Evolutionary conservation across 2,888 invertebrate genomes (phyloP), one percentile per base, ranked within the genome.

Genomic region (Lamproptera curius): DNA sequence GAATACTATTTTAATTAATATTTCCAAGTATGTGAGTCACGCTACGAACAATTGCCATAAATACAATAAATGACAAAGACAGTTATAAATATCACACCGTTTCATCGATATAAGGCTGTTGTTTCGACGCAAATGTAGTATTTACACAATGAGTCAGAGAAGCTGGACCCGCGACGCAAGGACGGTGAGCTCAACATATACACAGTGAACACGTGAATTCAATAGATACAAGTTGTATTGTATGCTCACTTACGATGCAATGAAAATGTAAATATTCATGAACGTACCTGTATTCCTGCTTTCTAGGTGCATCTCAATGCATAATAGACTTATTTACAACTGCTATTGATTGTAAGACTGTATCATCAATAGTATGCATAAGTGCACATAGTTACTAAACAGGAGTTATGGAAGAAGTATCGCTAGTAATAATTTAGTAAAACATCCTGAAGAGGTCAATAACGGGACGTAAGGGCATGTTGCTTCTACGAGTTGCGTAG

Each of bases 81-180:
- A 14, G 31, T 39, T 4, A 17, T 16, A 35, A 34, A 35, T 35
- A 17, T 26, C 11, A 13, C 42, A 14, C 5, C 11, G 14, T 20
- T 37, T 47, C 8, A n/a, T 33, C 23, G 15, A 8, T 42, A 33
- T 9, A 76, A 80, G 76, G 74, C 70, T 76, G 73, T 73, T 70
- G 79, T 81, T 72, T 85, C 82, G 68, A 80, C 84, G 68, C 73
- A 63, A 62, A 69, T 72, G 73, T 52, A 59, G 54, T 66, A 73
- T 85, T 82, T 79, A 76, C 73, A 73, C 61, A 75, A 70, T 85
- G 86, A 85, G 80, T 86, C 86, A 86, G 76, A 67, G 62, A 67
- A 58, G 65, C 61, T 67, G 65, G 68, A 58, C 58, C 61, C 65
- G 67, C 59, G 67, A 73, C 73, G 68, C 86, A 86, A 86, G 85